Evolutionary conservation across 1,140 invertebrate genomes (phyloP).

Genomic region (Psilanteris sp.): DNA sequence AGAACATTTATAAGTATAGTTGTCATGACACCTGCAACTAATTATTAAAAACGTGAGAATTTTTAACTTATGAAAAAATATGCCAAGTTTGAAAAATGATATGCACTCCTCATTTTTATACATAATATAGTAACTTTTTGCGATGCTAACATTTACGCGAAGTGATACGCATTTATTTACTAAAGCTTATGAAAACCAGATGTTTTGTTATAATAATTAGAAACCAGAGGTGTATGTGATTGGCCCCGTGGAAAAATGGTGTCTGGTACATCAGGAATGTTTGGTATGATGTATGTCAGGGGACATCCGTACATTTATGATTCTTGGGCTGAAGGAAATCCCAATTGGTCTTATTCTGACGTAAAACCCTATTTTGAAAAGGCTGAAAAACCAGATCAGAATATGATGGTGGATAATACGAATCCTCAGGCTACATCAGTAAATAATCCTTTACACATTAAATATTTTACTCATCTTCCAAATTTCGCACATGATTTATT

Average conservation of each 20-base stretch:
- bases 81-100: too few relatives aligned
- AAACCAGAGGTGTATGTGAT: slow-evolving; percentile 83
- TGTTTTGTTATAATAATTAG: slow-evolving; percentile 73
- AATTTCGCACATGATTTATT: slow-evolving; percentile 82
- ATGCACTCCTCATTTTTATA: too few relatives aligned
- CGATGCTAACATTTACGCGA: too few relatives aligned
- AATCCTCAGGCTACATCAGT: slow-evolving; percentile 19
- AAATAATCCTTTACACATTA: slow-evolving; percentile 77
- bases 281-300: slow-evolving; percentile 89
- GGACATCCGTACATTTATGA: slow-evolving; percentile 88
- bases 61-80: too few relatives aligned
- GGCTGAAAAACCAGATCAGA: slow-evolving; percentile 73
- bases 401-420: slow-evolving; percentile 62
- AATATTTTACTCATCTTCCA: slow-evolving; percentile 80
- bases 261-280: slow-evolving; percentile 85
- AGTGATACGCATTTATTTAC: too few relatives aligned
- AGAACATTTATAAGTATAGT: too few relatives aligned
- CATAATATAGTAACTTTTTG: too few relatives aligned
- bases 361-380: slow-evolving; percentile 82
- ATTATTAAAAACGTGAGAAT: too few relatives aligned
- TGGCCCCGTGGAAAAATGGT: slow-evolving; percentile 88
- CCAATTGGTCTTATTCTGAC: slow-evolving; percentile 92
- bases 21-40: too few relatives aligned
- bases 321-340: slow-evolving; percentile 88
- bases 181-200: too few relatives aligned